Evolutionary conservation across 1,140 invertebrate species (phyloP), one percentile per base, ranked within the genome.

Genomic region (Hylaeus volcanicus): DNA sequence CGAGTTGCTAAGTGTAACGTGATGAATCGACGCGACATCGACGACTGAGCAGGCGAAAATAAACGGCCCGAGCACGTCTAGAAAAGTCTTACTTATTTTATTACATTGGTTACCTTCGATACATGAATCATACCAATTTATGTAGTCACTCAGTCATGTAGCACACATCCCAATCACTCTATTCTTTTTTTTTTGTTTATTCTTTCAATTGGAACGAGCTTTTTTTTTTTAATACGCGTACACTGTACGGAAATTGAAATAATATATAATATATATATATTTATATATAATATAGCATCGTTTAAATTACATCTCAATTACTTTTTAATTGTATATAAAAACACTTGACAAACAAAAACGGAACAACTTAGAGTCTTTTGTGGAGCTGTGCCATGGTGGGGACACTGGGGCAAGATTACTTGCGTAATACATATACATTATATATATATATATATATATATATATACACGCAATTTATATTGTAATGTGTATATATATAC

Each of bases 281-380:
- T 83, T 89, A 85, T 89, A 88, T 89, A 91, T 84, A 86, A 84
- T 90, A 88, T 88, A 89, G 86, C 75, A 85, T 85, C 82, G 87
- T 92, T 64, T 92, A 91, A 93, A 92, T 91, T 92, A 91, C 86
- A 91, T 86, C 85, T 90, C 71, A 84, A 86, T 89, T 89, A 91
- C 78, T 86, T 89, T 89, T 85, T 88, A 88, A 87, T 88, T 90
- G 88, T 85, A 93, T 93, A 92, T 91, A 93, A 93, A 92, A 93
- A 93, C 91, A 92, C 92, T 93, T 92, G 90, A 92, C 90, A 92
- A 93, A 93, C 91, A 93, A 92, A 93, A 93, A 93, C 91, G 89
- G 91, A 93, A 93, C 92, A 92, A 92, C 91, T 91, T 92, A 91
- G 88, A 84, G 89, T 92, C 83, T 92, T 88, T 91, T 88, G 85